These are phyloP conservation scores for Urosaurus nigricauda DNA, from an alignment of 2,797 vertebrate genomes.

Conservation along the genomic window DNA sequence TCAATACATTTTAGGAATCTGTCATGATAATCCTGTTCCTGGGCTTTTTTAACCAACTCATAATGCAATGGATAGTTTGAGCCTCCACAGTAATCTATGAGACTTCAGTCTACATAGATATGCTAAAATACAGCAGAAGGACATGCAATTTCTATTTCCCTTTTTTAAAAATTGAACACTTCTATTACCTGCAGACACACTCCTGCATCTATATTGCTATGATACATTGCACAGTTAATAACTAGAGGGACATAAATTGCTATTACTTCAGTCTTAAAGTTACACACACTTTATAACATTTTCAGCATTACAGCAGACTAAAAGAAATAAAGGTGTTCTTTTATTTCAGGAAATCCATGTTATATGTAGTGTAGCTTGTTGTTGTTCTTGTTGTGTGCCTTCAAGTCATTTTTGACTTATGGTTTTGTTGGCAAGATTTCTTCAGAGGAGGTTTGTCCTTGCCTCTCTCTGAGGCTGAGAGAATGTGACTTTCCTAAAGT, in stretches of 20 bases:
- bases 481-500: no score
- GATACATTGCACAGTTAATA: not conserved
- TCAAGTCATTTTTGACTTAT: no score
- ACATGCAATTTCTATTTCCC: not conserved
- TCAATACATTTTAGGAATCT: conserved; percentile 13
- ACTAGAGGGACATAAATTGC: not conserved
- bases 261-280: not conserved
- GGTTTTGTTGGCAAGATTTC: no score
- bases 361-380: conserved; percentile 7
- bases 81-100: not conserved
- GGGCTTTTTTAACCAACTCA: not conserved
- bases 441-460: no score
- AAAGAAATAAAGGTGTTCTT: conserved; percentile 2
- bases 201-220: not conserved
- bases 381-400: no score
- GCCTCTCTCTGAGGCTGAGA: no score
- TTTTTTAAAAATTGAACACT: not conserved
- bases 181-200: not conserved
- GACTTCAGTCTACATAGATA: not conserved
- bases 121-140: not conserved
- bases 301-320: not conserved
- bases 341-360: conserved; percentile 25
- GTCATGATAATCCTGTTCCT: not conserved
- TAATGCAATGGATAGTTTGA: not conserved
- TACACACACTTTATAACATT: not conserved